A percentile compares a stretch with the other conserved stretches of the same genome.
These are phyloP conservation scores for Eulemur albifrons DNA, from an alignment of 2,797 vertebrate species.

Conservation along the genomic window DNA sequence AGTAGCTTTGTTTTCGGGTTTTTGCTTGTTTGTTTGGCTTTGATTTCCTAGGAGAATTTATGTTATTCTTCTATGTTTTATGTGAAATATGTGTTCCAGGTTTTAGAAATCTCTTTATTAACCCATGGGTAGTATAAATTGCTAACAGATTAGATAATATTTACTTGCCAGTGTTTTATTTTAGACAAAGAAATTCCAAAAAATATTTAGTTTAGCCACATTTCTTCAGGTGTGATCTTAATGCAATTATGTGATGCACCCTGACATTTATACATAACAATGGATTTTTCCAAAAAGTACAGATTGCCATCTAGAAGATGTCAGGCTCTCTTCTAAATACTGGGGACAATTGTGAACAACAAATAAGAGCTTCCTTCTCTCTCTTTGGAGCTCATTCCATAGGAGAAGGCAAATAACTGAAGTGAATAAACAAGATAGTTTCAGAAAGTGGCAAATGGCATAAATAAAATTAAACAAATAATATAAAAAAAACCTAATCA, in stretches of 20 bases:
- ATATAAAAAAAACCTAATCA: not conserved
- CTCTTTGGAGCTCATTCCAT: not conserved
- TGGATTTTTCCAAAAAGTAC: not conserved
- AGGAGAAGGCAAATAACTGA: not conserved
- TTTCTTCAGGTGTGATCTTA: not conserved
- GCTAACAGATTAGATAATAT: not conserved
- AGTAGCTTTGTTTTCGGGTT: not conserved
- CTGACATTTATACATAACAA: not conserved
- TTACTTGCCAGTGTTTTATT: not conserved
- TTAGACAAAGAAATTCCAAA: not conserved
- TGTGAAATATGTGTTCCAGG: not conserved
- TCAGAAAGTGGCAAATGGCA: not conserved
- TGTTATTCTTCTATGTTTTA: not conserved
- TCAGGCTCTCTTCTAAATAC: not conserved
- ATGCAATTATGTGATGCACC: not conserved
- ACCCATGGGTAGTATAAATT: not conserved
- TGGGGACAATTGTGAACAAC: not conserved
- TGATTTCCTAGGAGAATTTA: not conserved
- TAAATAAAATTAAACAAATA: not conserved
- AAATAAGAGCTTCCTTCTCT: not conserved
- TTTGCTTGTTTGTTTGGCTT: not conserved
- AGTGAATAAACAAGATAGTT: not conserved
- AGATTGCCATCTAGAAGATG: not conserved
- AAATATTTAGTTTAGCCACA: not conserved
- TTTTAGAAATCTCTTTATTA: not conserved